Evolutionary conservation across 2,797 vertebrate genomes (phyloP).

Genomic region (Anabas testudineus): DNA sequence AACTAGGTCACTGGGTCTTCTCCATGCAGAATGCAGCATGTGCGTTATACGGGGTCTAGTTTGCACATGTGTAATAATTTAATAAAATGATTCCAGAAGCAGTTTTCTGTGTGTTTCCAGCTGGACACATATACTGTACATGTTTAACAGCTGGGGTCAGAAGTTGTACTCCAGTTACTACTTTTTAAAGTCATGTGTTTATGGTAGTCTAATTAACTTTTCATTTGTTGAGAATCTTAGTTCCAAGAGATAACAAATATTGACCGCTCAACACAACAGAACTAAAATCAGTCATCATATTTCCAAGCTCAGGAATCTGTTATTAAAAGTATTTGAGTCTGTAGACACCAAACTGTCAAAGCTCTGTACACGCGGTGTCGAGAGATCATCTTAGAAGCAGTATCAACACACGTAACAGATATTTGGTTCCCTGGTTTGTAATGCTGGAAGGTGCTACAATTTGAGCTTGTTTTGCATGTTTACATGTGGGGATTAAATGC

Average conservation of each 20-base stretch:
- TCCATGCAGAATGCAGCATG: conserved; percentile 17
- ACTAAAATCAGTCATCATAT: not conserved
- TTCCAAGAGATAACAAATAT: conserved; percentile 4
- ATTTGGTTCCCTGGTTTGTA: conserved; percentile 14
- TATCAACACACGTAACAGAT: conserved; percentile 9
- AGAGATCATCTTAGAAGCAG: not conserved
- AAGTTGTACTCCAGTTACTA: too few species aligned
- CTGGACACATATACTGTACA: not conserved
- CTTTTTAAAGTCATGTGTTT: not conserved
- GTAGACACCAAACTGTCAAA: not conserved
- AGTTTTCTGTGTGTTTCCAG: not conserved
- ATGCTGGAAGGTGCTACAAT: conserved; percentile 21
- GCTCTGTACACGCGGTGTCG: not conserved
- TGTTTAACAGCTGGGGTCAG: not conserved
- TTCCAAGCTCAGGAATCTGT: not conserved
- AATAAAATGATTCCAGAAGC: not conserved
- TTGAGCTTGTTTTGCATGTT: conserved; percentile 29
- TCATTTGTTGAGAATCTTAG: not conserved
- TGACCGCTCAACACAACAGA: not conserved
- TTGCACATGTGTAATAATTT: conserved; percentile 39
- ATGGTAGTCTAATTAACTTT: not conserved
- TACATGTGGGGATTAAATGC: conserved; percentile 39
- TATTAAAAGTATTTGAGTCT: not conserved
- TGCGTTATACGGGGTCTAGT: conserved; percentile 8
- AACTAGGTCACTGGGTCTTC: conserved; percentile 65